A percentile compares a stretch with the other conserved stretches of the same genome.
phyloP scores from a whole-genome alignment of 2,113 vertebrate genomes.

The Mobula hypostoma region DNA sequence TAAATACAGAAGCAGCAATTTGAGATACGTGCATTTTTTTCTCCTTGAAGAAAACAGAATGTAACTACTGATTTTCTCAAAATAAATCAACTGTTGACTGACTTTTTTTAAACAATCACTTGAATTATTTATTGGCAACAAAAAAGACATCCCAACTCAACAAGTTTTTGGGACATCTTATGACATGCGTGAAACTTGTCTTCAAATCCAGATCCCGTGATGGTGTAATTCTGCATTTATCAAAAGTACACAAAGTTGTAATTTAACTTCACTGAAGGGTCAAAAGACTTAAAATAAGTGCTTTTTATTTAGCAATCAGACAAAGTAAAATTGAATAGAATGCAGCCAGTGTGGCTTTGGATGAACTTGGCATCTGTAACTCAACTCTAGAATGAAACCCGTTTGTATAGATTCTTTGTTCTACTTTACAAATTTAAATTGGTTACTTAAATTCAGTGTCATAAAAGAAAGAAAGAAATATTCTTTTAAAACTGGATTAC shows the following conservation, averaged over 20 bases:
- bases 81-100: neutral
- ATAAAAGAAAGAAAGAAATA: slow-evolving; percentile 15
- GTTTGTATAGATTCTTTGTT: slow-evolving; percentile 24
- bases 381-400: slow-evolving; percentile 10
- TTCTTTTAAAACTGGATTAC: neutral
- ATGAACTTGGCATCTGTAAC: slow-evolving; percentile 31
- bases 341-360: slow-evolving; percentile 31
- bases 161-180: neutral
- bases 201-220: neutral
- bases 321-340: slow-evolving; percentile 28
- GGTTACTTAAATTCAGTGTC: slow-evolving; percentile 10
- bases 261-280: slow-evolving; percentile 18
- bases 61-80: neutral
- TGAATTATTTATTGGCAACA: neutral
- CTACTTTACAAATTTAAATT: slow-evolving; percentile 23
- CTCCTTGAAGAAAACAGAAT: neutral
- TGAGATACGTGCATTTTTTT: neutral
- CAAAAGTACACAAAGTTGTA: slow-evolving; percentile 11
- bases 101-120: neutral
- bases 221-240: neutral
- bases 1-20: neutral
- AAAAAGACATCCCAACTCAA: neutral
- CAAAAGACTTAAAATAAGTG: slow-evolving; percentile 22
- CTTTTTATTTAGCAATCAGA: slow-evolving; percentile 17
- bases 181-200: neutral